Percentiles rank a stretch among this genome's conserved stretches.
These are phyloP conservation scores for Zonotrichia leucophrys DNA, from an alignment of 2,113 vertebrate species.

Conservation along the genomic window DNA sequence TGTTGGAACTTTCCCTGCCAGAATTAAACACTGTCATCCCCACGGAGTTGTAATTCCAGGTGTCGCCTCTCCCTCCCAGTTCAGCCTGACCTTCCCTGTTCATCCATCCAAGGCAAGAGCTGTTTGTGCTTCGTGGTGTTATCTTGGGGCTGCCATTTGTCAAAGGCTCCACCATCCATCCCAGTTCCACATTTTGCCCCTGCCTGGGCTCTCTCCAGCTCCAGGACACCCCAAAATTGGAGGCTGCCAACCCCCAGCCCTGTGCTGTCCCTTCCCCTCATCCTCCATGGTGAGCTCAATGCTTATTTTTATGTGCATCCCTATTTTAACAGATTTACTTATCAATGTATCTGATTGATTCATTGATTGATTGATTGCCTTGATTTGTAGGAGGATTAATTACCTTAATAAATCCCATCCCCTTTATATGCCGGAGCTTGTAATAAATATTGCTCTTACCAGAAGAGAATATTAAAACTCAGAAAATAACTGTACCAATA, in stretches of 20 bases:
- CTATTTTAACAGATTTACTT: neutral
- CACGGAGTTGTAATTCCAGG: neutral
- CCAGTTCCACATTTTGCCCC: neutral
- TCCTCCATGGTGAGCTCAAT: neutral
- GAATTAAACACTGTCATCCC: neutral
- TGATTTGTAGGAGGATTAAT: neutral
- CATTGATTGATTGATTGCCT: neutral
- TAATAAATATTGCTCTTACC: neutral
- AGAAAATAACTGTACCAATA: neutral
- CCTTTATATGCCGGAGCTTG: neutral
- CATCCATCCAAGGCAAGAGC: rapidly evolving
- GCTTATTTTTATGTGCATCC: neutral
- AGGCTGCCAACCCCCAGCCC: neutral
- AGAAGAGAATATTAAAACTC: neutral
- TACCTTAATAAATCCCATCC: neutral
- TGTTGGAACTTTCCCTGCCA: neutral
- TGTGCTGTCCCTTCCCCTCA: neutral
- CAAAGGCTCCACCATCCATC: neutral
- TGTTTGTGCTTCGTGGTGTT: neutral
- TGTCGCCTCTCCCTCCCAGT: neutral
- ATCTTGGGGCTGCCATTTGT: rapidly evolving
- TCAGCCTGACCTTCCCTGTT: neutral
- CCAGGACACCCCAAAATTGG: no score
- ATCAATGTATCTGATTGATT: neutral
- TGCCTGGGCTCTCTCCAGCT: neutral